Evolutionary conservation across 2,113 vertebrate species (phyloP), one percentile per base, ranked within the genome.

Genomic region (Carlito syrichta): DNA sequence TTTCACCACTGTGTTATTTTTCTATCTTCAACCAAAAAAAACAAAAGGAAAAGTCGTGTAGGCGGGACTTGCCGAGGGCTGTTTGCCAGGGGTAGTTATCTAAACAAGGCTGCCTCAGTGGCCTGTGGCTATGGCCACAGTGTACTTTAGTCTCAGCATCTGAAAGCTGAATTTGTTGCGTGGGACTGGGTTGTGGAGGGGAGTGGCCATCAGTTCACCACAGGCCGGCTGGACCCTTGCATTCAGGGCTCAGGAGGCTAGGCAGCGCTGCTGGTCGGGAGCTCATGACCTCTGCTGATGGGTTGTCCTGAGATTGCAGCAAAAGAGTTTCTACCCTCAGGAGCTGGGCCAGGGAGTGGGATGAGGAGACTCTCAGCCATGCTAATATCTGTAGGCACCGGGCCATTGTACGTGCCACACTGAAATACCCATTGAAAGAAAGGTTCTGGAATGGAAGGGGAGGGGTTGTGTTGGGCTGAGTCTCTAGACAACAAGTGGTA

Each of bases 231-330:
- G 85, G 71, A 77, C 48, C n/a, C 50, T 20, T 6, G 10, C 43
- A 23, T 95, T 69, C 74, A 52, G 92, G 94, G 86, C 91, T 40
- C 43, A 94, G 93, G 91, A 74, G 63, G 71, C 91, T 35, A 3
- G 66, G 35, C 2, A 27, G 25, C 19, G 0, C 52, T 89, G 66
- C 56, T 79, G 58, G 56, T 27, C 17, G 40, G 50, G 74, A 56
- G 77, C 58, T n/a, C 0, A 0, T 77, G 50, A 76, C 56, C 66
- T 93, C 7, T 38, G 74, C 50, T 86, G 78, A 43, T 43, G 69
- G 62, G 27, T 77, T 54, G 74, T 43, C 17, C 60, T 30, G 62
- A 76, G 22, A 60, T 45, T 85, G 45, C 63, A 66, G 69, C 35
- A 30, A 83, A 69, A 38, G 78, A 27, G 6, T 86, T 43, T 83